A percentile compares a stretch with the other conserved stretches of the same genome.
These are phyloP conservation scores for Aegithalos caudatus DNA, from an alignment of 2,113 vertebrate genomes.

Conservation along the genomic window DNA sequence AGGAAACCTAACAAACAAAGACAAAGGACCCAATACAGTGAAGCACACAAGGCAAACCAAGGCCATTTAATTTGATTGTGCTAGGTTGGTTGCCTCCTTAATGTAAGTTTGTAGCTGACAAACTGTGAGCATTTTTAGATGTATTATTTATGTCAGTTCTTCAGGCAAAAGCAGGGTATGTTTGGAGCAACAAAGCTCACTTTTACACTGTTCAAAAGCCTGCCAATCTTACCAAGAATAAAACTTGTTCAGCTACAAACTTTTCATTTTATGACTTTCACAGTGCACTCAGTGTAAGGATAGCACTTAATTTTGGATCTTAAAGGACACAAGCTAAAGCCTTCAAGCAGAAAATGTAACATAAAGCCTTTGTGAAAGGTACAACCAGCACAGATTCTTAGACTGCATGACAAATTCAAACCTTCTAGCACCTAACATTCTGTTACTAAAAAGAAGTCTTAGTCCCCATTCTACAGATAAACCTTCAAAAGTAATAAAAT, in stretches of 20 bases:
- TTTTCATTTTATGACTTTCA: not conserved
- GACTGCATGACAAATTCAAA: not conserved
- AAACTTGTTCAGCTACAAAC: not conserved
- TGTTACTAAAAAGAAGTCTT: not conserved
- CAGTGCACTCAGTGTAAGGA: not conserved
- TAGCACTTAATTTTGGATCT: not conserved
- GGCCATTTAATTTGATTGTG: not conserved
- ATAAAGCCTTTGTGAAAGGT: not conserved
- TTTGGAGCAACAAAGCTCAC: not conserved
- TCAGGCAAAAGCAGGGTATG: constrained; percentile 7
- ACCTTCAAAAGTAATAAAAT: constrained; percentile 3
- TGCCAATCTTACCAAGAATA: not conserved
- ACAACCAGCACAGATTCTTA: not conserved
- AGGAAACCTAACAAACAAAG: not conserved
- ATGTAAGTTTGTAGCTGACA: not conserved
- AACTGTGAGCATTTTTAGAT: not conserved
- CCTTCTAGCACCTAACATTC: not conserved
- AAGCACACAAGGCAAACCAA: not conserved
- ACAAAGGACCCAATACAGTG: not conserved
- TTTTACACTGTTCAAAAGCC: not conserved
- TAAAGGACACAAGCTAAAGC: not conserved
- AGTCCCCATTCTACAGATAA: not conserved
- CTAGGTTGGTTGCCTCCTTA: not conserved
- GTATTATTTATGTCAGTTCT: constrained; percentile 24
- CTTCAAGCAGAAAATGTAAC: not conserved